Evolutionary conservation across 2,113 vertebrate genomes (phyloP), one percentile per base, ranked within the genome.

Genomic region (Ranitomeya imitator): DNA sequence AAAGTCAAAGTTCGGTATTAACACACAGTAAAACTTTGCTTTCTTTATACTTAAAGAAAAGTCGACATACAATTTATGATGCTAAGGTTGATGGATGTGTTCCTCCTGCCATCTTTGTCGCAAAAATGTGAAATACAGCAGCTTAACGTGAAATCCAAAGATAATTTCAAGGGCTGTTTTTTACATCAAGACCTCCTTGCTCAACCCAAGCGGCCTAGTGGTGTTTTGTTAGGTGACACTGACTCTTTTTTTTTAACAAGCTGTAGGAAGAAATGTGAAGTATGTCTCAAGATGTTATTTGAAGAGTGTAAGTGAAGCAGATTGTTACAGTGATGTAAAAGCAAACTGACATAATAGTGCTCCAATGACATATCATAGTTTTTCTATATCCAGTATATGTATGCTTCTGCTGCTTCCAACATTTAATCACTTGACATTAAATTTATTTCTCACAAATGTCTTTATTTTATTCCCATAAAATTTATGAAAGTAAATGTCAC

Each of bases 1-100:
- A 65, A 86, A 67, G 57, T 78, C 31, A 65, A 67, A 55, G 85
- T 61, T 19, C 3, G 61, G 21, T 26, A 79, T 86, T 86, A 86
- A 79, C 85, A 79, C 60, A 54, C 85, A 54, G 57, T 86, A 86
- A 87, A 80, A 87, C 57, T n/a, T 86, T 45, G 51, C 26, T 86
- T 69, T 54, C 6, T 55, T 57, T 57, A 51, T 87, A 71, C 37
- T 57, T 87, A 45, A 80, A 71, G 51, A 87, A 79, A 80, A 87
- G 16, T 69, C 80, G 77, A 81, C 77, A 67, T 86, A 55, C 45
- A 79, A 86, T 86, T 55, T 86, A 78, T 55, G 69, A 37, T 59
- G 83, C 57, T 63, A n/a, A 81, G 52, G 51, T 80, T 87, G 86
- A 87, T 87, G 60, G 86, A 86, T 87, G 78, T 55, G 13, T 80